Base-by-base conservation (phyloP, 2,888 invertebrate genomes). In the Chalcis sispes region DNA sequence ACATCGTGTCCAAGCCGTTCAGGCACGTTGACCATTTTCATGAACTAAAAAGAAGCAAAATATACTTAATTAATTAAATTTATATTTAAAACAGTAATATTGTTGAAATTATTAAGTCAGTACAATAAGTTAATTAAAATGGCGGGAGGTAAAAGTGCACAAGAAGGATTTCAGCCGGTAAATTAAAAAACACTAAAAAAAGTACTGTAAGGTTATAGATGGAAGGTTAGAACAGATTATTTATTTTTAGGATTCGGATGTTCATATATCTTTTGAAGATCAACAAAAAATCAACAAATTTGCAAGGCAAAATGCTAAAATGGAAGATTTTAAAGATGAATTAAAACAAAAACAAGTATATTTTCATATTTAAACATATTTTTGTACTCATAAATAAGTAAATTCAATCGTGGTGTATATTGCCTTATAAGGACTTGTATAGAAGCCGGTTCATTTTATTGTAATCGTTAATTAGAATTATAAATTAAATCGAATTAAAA, bases 231-330 rank as follows among this genome's bases (percentile, higher is more conserved):
- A 79, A 67, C 73, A 10, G 32, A 52, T 20, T 73, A 77, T 86
- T 61, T 52, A 79, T 66, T 84, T 89, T 79, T 83, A 94, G 94
- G 96, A 97, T 85, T 94, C 94, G 62, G 98, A 98, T 90, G 95
- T 97, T 76, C 95, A 98, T 88, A 98, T 99, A 82, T 96, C 97
- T 0, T 96, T 92, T 85, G 98, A 98, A 89, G 99, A 99, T 90
- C 99, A 99, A 89, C 96, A 96, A 86, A 97, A 96, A 90, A 99
- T 99, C 79, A 99, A 99, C 89, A 94, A 94, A 88, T 99, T 99
- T 90, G 99, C 99, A 0, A 92, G 96, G 77, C 92, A 95, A 79
- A 98, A 98, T 90, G 97, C 97, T 0, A 95, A 95, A 89, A 92
- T 97, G 84, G 96, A 97, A 83, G 98, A 98, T 86, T 90, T 94